Conservation (phyloP, 1,140 invertebrate species). For the Araneus ventricosus region DNA sequence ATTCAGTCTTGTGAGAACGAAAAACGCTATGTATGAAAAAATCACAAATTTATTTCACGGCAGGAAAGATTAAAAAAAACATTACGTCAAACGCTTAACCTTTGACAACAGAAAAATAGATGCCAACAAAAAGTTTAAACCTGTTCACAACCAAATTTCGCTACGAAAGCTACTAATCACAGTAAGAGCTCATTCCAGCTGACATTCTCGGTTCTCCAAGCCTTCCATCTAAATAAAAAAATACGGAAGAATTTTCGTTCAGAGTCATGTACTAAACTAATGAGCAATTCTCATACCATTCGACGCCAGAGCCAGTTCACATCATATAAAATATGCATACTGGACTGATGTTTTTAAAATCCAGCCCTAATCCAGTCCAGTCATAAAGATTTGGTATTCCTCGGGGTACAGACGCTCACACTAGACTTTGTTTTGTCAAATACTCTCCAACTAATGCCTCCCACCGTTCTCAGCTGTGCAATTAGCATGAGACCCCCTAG, state of each 20-base stretch:
- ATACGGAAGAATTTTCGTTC: too few relatives aligned
- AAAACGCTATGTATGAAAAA: too few relatives aligned
- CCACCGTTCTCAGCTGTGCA: constrained; percentile 26
- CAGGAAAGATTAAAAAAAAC: too few relatives aligned
- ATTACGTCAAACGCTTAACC: too few relatives aligned
- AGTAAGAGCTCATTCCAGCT: too few relatives aligned
- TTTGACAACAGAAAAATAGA: too few relatives aligned
- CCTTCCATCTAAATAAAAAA: not conserved
- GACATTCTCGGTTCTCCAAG: not conserved
- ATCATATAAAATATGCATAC: constrained; percentile 2
- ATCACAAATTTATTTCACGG: too few relatives aligned
- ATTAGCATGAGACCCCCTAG: constrained; percentile 45
- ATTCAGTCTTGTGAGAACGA: too few relatives aligned
- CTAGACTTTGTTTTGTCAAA: constrained; percentile 11
- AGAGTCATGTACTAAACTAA: not conserved
- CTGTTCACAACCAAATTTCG: too few relatives aligned
- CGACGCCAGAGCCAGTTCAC: not conserved
- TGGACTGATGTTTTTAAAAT: not conserved
- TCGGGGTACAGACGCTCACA: not conserved
- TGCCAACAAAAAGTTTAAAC: too few relatives aligned
- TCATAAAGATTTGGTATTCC: not conserved
- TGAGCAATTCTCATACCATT: not conserved
- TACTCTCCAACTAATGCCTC: not conserved
- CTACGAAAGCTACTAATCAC: too few relatives aligned
- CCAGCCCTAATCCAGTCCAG: not conserved